A percentile compares a stretch with the other conserved stretches of the same genome.
These are phyloP conservation scores for Myrmecophaga tridactyla DNA, from an alignment of 2,113 vertebrate genomes.

Conservation along the genomic window DNA sequence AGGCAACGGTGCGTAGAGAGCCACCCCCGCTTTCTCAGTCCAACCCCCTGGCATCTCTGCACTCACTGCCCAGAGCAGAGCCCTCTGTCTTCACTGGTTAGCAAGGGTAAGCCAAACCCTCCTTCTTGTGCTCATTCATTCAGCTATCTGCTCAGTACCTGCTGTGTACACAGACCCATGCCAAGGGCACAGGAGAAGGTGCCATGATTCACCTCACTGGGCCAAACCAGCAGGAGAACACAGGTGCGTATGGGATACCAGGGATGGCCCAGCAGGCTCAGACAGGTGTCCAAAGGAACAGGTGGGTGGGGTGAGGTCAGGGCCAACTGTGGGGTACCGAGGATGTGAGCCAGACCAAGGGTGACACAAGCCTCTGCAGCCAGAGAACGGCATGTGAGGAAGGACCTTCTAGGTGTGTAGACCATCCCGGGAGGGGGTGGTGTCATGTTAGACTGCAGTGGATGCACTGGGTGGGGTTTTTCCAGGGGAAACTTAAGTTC, in stretches of 20 bases:
- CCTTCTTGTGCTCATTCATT: not conserved
- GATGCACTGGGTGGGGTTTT: too few relatives aligned
- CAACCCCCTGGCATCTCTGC: too few relatives aligned
- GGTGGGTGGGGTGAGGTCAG: accelerated
- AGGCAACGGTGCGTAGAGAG: not conserved
- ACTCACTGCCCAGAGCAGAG: too few relatives aligned
- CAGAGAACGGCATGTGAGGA: accelerated
- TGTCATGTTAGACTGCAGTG: too few relatives aligned
- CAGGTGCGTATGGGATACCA: too few relatives aligned
- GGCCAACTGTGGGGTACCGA: not conserved
- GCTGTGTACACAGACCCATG: not conserved
- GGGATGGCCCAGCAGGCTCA: not conserved
- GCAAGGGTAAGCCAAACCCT: not conserved
- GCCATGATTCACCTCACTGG: too few relatives aligned
- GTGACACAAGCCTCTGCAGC: not conserved
- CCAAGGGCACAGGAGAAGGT: too few relatives aligned
- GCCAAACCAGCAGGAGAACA: too few relatives aligned
- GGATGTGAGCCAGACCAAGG: not conserved
- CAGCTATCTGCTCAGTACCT: not conserved
- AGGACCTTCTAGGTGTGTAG: not conserved
- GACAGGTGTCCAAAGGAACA: not conserved
- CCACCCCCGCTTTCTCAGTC: accelerated
- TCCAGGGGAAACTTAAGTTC: too few relatives aligned
- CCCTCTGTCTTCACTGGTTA: too few relatives aligned
- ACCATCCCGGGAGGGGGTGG: not conserved